These are phyloP conservation scores for Eulemur coronatus DNA, from an alignment of 2,797 vertebrate species.

Conservation along the genomic window DNA sequence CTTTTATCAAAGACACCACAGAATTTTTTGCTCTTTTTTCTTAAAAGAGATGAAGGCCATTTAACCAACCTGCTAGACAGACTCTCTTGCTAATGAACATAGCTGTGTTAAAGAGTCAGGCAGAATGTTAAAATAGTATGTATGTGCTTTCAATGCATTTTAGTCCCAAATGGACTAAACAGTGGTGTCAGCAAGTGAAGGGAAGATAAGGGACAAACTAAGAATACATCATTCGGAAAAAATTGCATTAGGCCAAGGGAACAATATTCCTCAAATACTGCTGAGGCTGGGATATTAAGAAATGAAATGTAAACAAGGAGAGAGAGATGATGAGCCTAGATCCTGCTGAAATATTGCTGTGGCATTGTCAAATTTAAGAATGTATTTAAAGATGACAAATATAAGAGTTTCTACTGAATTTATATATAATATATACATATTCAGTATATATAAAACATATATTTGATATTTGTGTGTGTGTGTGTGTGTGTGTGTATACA, in stretches of 20 bases:
- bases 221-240: slow-evolving; percentile 79
- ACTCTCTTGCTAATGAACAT: slow-evolving; percentile 69
- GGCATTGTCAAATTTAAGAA: slow-evolving; percentile 33
- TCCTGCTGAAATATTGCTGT: slow-evolving; percentile 65
- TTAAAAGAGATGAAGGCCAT: slow-evolving; percentile 65
- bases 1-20: slow-evolving; percentile 51
- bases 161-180: slow-evolving; percentile 74
- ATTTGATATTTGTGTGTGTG: not conserved
- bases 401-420: not conserved
- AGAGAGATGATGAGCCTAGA: slow-evolving; percentile 47
- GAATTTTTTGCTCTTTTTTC: slow-evolving; percentile 21
- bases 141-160: slow-evolving; percentile 78
- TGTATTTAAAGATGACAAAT: not conserved
- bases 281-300: slow-evolving; percentile 79
- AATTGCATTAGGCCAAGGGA: slow-evolving; percentile 78
- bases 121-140: slow-evolving; percentile 55
- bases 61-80: slow-evolving; percentile 56
- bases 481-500: not conserved
- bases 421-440: not conserved
- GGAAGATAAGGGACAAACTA: slow-evolving; percentile 78
- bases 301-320: slow-evolving; percentile 80
- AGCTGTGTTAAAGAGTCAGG: slow-evolving; percentile 62
- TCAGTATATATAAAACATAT: not conserved
- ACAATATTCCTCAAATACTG: slow-evolving; percentile 76
- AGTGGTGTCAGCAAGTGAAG: slow-evolving; percentile 78